phyloP scores from a whole-genome alignment of 2,888 invertebrate genomes.

The Calameuta idolon region DNA sequence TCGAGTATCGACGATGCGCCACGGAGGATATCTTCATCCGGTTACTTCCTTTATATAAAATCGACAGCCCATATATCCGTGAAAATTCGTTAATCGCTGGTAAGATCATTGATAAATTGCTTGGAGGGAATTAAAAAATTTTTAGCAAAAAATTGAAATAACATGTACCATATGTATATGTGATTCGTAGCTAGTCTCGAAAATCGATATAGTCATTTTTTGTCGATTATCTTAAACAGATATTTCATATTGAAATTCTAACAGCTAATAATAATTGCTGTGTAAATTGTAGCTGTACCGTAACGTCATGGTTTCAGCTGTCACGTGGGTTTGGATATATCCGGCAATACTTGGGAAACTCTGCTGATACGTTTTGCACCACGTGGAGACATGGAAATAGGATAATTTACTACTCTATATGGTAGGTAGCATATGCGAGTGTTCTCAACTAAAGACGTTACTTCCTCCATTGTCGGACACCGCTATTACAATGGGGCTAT shows the following conservation, averaged over 20 bases:
- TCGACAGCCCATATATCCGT: not conserved
- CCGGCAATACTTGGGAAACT: not conserved
- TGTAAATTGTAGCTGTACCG: not conserved
- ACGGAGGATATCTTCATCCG: conserved; percentile 25
- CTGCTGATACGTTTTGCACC: not conserved
- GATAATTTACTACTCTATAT: not conserved
- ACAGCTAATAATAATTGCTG: not conserved
- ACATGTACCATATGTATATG: not conserved
- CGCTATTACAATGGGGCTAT: conserved; percentile 6
- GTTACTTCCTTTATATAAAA: not conserved
- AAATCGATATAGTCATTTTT: not conserved
- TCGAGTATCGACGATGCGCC: conserved; percentile 48
- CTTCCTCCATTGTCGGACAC: not conserved
- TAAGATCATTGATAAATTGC: not conserved
- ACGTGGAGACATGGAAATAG: not conserved
- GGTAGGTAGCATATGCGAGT: not conserved
- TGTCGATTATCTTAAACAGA: not conserved
- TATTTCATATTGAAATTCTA: not conserved
- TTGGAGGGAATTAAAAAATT: not conserved
- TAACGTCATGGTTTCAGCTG: not conserved
- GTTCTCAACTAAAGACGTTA: conserved; percentile 4
- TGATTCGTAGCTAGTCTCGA: not conserved
- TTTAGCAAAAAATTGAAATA: not conserved
- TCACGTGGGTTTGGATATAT: not conserved
- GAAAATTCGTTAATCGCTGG: not conserved